Evolutionary conservation across 2,797 vertebrate genomes (phyloP).

Genomic region (Enteromius unitaeniatus): DNA sequence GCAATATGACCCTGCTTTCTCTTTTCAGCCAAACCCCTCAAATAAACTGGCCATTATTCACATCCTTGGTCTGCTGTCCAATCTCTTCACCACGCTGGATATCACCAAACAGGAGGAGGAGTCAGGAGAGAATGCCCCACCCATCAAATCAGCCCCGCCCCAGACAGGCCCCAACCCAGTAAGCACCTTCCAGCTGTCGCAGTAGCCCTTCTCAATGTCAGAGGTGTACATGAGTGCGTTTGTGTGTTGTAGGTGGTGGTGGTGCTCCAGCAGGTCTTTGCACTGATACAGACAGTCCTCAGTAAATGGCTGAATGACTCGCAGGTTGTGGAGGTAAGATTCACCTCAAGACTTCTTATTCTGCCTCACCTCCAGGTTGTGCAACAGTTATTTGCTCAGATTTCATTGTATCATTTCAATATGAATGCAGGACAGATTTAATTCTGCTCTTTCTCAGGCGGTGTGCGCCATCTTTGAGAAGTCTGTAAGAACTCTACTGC

Average conservation of each 20-base stretch:
- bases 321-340: slow-evolving; percentile 95
- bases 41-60: slow-evolving; percentile 98
- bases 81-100: slow-evolving; percentile 96
- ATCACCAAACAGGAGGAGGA: slow-evolving; percentile 97
- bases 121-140: slow-evolving; percentile 85
- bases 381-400: neutral
- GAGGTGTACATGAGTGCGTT: slow-evolving; percentile 11
- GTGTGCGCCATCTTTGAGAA: slow-evolving; percentile 99
- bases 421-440: neutral
- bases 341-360: neutral
- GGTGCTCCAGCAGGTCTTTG: slow-evolving; percentile 97
- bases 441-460: slow-evolving; percentile 76
- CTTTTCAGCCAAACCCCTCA: slow-evolving; percentile 92
- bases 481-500: slow-evolving; percentile 96
- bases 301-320: slow-evolving; percentile 99
- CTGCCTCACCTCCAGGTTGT: neutral
- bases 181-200: slow-evolving; percentile 67
- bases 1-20: slow-evolving; percentile 49
- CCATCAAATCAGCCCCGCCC: slow-evolving; percentile 87
- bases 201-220: neutral
- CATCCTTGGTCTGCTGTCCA: slow-evolving; percentile 96
- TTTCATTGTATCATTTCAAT: neutral
- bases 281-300: slow-evolving; percentile 98
- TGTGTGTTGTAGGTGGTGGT: slow-evolving; percentile 88
- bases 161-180: slow-evolving; percentile 97